Percentiles rank a stretch among this genome's conserved stretches.
phyloP scores from a whole-genome alignment of 2,113 vertebrate genomes.

The Petroica traversi region DNA sequence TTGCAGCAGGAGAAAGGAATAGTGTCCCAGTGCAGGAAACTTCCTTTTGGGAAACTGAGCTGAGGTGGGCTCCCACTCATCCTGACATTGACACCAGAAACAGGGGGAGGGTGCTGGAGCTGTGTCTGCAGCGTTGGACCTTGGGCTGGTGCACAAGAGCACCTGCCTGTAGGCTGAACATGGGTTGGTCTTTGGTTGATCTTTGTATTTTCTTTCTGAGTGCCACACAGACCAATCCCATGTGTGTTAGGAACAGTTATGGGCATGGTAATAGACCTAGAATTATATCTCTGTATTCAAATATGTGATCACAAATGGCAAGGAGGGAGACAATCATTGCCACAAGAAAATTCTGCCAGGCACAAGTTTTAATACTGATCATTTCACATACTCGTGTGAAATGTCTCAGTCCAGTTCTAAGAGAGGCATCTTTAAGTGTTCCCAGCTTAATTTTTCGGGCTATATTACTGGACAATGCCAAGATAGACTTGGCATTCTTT shows the following conservation, averaged over 20 bases:
- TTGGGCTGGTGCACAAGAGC: background rate
- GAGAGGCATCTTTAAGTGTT: background rate
- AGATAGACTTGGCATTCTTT: background rate
- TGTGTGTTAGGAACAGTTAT: background rate
- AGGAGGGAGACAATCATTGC: background rate
- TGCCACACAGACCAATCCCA: background rate
- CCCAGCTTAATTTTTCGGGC: background rate
- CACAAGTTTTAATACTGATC: background rate
- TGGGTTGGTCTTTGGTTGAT: background rate
- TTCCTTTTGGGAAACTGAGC: background rate
- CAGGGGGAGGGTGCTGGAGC: background rate
- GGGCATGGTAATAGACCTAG: background rate
- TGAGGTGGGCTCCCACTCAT: background rate
- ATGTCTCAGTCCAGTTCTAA: background rate
- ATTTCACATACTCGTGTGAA: background rate
- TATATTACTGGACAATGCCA: background rate
- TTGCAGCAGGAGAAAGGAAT: background rate
- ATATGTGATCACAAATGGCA: background rate
- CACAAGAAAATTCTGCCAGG: background rate
- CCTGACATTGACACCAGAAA: background rate
- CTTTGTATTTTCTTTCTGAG: background rate
- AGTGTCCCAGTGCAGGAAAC: background rate
- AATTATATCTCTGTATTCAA: background rate
- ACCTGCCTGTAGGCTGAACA: background rate
- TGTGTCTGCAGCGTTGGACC: background rate